Evolutionary conservation across 2,113 vertebrate genomes (phyloP).

Genomic region (Pterocles burchelli): DNA sequence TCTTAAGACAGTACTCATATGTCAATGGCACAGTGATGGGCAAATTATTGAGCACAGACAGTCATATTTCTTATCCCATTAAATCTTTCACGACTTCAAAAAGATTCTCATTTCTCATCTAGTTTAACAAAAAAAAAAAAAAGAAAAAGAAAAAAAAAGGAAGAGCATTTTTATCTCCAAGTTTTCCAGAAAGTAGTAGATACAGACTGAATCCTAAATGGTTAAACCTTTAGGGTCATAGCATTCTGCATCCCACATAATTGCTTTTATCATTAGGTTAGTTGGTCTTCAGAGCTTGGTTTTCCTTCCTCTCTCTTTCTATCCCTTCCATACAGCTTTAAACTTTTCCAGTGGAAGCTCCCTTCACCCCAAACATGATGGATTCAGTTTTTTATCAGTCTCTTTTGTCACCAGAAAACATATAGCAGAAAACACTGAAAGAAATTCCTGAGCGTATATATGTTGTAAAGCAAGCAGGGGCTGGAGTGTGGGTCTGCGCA

Average conservation of each 20-base stretch:
- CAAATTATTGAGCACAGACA: not conserved
- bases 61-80: not conserved
- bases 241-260: not conserved
- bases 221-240: not conserved
- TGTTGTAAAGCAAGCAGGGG: not conserved
- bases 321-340: not conserved
- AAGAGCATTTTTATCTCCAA: not conserved
- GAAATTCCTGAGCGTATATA: not conserved
- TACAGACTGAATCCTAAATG: not conserved
- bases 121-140: not conserved
- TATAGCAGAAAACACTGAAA: not conserved
- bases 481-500: not conserved
- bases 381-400: not conserved
- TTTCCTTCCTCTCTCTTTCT: not conserved
- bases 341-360: not conserved
- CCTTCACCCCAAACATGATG: not conserved
- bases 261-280: not conserved
- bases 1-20: not conserved
- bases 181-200: not conserved
- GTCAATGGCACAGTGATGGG: not conserved
- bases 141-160: not conserved
- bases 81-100: not conserved
- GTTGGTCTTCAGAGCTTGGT: not conserved
- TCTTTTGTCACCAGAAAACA: not conserved
- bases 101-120: not conserved